Evolutionary conservation across 2,797 vertebrate species (phyloP).

Genomic region (Jordanella pulchra): DNA sequence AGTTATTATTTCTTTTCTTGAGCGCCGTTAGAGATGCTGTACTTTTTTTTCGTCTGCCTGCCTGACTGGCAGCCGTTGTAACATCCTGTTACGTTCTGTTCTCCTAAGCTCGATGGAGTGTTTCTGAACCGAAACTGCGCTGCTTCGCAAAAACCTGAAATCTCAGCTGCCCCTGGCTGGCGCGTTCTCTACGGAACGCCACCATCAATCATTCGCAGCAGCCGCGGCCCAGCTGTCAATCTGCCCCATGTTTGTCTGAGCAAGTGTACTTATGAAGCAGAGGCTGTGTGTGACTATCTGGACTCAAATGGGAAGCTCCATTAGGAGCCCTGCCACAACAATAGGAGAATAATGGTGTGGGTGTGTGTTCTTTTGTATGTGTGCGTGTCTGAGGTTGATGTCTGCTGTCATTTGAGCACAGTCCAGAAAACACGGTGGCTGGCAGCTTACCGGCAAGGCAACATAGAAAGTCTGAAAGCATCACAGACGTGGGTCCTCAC

Average conservation of each 20-base stretch:
- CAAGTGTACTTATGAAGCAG: constrained; percentile 48
- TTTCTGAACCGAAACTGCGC: constrained; percentile 68
- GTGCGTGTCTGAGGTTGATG: constrained; percentile 62
- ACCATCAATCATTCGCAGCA: constrained; percentile 78
- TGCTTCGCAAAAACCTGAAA: constrained; percentile 60
- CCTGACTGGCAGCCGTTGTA: constrained; percentile 66
- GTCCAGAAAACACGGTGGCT: constrained; percentile 60
- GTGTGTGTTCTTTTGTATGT: constrained; percentile 49
- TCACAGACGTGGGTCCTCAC: constrained; percentile 40
- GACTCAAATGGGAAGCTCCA: constrained; percentile 68
- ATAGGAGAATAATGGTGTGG: constrained; percentile 62
- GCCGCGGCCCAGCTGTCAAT: constrained; percentile 73
- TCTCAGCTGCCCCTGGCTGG: constrained; percentile 62
- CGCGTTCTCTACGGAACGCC: constrained; percentile 72
- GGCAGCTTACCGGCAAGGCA: constrained; percentile 58
- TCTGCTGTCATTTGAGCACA: constrained; percentile 71
- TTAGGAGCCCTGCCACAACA: constrained; percentile 69
- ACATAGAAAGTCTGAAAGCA: constrained; percentile 57
- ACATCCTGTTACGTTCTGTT: constrained; percentile 62
- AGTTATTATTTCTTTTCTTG: constrained; percentile 21
- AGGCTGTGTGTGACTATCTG: constrained; percentile 55
- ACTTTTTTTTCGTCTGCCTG: constrained; percentile 44
- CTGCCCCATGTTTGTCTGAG: constrained; percentile 50
- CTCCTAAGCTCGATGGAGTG: constrained; percentile 66
- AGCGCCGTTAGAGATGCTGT: constrained; percentile 54